Evolutionary conservation across 1,140 invertebrate genomes (phyloP), one percentile per base, ranked within the genome.

Genomic region (Chelonus insularis): DNA sequence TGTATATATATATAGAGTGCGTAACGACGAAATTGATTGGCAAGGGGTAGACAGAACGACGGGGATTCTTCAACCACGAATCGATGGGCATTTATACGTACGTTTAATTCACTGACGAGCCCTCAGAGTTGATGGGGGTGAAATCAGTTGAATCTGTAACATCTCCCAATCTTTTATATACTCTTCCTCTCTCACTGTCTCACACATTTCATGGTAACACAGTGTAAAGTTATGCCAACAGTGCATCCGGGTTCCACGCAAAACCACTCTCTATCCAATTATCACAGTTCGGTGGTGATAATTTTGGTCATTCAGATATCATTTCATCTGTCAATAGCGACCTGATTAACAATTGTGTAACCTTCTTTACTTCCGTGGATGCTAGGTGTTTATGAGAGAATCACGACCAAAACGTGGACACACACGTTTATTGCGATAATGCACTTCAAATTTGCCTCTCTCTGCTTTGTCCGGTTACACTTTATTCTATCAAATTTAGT

Each of bases 71-170:
- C 16, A 7, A 51, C 32, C 34, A 11, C 34, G 48, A 51, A 52
- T 20, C 36, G 48, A 29, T 20, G 45, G 52, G 41, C 63, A 72
- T 72, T 74, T 74, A 72, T 67, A n/a, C n/a, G 72, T 63, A 62
- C 69, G 71, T 74, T 74, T 74, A 72, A 74, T 71, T 69, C 69
- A 72, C 71, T 74, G 71, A 72, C 64, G 64, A 67, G 64, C 60
- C 64, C 57, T 55, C 29, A 43, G 3, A 11, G 2, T 12, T 39
- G 8, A 11, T 1, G 37, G 37, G 11, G 37, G 18, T 57, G 43
- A 67, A 47, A 54, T 12, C 50, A 54, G 39, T 36, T 52, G 25
- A 57, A 47, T 52, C 20, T 43, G 39, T 41, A 52, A 60, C 36
- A 64, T 62, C 65, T 62, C 59, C 57, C 65, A 65, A 65, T 52